A percentile compares a stretch with the other conserved stretches of the same genome.
Conservation (phyloP, 2,797 vertebrate genomes). For the Danio kyathit region DNA sequence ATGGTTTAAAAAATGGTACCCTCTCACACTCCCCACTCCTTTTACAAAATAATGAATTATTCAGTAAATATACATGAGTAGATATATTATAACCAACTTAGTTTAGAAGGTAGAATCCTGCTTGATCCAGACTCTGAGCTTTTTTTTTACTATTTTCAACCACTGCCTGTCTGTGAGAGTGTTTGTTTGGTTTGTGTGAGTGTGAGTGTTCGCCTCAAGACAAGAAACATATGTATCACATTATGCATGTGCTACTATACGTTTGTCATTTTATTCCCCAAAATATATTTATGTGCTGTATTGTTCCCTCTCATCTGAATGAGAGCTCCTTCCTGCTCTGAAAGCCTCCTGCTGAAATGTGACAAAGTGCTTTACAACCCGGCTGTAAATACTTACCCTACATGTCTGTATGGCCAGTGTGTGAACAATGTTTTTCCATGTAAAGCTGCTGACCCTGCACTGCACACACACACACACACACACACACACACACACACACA, state of each 20-base stretch:
- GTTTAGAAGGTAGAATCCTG: not conserved
- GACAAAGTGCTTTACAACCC: slow-evolving; percentile 62
- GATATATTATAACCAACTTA: too few species aligned
- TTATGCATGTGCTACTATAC: slow-evolving; percentile 1
- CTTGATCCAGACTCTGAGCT: not conserved
- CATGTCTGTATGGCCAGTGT: slow-evolving; percentile 30
- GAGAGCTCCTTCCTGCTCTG: slow-evolving; percentile 52
- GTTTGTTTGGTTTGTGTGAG: not conserved
- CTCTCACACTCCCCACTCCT: too few species aligned
- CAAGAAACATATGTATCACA: not conserved
- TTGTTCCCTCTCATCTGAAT: slow-evolving; percentile 38
- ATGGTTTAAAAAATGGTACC: too few species aligned
- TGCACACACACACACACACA: too few species aligned
- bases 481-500: too few species aligned
- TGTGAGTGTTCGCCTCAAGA: not conserved
- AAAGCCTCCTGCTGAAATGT: slow-evolving; percentile 63
- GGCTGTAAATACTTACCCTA: slow-evolving; percentile 60
- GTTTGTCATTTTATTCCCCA: slow-evolving; percentile 7
- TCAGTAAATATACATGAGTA: too few species aligned
- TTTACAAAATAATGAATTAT: too few species aligned
- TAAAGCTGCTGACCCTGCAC: too few species aligned
- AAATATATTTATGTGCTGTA: slow-evolving; percentile 24
- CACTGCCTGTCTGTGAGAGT: too few species aligned
- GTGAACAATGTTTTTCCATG: too few species aligned
- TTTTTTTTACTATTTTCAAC: not conserved